Conservation (phyloP, 2,113 vertebrate species). For the Siniperca knerii region DNA sequence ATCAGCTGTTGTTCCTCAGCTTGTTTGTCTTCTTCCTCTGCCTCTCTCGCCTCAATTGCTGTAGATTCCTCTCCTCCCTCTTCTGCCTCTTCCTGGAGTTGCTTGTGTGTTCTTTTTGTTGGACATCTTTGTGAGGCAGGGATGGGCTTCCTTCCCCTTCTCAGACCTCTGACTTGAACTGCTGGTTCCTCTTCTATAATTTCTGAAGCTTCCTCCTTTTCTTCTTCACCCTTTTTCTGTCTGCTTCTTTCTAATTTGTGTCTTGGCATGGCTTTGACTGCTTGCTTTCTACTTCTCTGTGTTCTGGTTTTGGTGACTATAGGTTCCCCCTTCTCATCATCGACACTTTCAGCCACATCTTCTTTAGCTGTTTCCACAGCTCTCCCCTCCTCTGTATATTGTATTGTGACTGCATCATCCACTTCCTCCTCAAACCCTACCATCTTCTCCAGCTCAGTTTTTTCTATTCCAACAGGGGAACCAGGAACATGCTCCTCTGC, state of each 20-base stretch:
- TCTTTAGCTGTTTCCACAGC: not conserved
- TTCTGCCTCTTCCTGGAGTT: slow-evolving; percentile 23
- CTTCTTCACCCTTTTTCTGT: not conserved
- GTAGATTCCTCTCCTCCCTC: not conserved
- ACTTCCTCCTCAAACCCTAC: not conserved
- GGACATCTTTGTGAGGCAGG: not conserved
- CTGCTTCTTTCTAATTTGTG: slow-evolving; percentile 6
- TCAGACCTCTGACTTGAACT: slow-evolving; percentile 17
- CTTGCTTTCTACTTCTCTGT: slow-evolving; percentile 24
- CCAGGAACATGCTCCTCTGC: slow-evolving; percentile 1
- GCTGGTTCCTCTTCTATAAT: not conserved
- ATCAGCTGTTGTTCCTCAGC: slow-evolving; percentile 8
- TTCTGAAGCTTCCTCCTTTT: not conserved
- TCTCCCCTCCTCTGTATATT: not conserved
- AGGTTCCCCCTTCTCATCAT: slow-evolving; percentile 16
- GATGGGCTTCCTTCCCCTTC: slow-evolving; percentile 28
- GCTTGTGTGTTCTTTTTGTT: slow-evolving; percentile 28
- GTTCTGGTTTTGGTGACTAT: slow-evolving; percentile 23
- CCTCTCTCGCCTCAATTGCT: not conserved
- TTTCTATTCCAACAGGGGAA: not conserved
- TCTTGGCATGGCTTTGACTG: not conserved
- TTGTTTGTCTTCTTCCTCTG: not conserved
- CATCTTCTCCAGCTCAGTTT: not conserved
- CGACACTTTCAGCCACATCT: not conserved
- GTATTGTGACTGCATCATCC: slow-evolving; percentile 11